Evolutionary conservation across 2,113 vertebrate genomes (phyloP).

Genomic region (Aepyceros melampus): DNA sequence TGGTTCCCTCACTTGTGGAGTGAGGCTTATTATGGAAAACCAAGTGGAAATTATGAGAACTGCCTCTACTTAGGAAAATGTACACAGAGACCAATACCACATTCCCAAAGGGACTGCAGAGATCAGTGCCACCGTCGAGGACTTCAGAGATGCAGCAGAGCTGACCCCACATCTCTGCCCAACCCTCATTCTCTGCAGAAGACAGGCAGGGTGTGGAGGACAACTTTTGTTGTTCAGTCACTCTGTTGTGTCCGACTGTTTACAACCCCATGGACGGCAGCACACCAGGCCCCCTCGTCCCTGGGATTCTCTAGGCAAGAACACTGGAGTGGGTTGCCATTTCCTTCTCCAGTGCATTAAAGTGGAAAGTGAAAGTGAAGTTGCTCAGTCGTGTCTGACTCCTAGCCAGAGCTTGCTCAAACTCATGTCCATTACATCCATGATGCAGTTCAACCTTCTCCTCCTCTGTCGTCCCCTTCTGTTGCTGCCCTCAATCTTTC

Average conservation of each 20-base stretch:
- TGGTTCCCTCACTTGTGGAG: neutral
- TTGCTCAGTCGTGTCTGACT: no score
- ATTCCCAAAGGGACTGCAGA: neutral
- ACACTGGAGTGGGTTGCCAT: no score
- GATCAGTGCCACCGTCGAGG: neutral
- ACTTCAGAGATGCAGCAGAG: neutral
- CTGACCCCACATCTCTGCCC: neutral
- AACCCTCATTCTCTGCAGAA: neutral
- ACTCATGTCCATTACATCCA: neutral
- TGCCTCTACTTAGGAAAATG: neutral
- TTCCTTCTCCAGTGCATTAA: no score
- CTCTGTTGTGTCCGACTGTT: neutral
- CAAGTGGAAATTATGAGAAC: neutral
- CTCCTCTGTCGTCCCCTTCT: neutral
- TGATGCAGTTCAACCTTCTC: neutral
- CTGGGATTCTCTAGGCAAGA: no score
- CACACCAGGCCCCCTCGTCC: no score
- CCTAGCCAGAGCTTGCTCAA: neutral
- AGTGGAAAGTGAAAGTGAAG: no score
- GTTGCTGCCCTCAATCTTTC: neutral
- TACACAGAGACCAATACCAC: neutral
- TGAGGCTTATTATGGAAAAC: neutral
- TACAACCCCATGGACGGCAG: neutral
- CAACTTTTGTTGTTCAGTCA: neutral
- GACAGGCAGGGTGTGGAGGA: accelerated